Base-by-base conservation (phyloP, 2,113 vertebrate genomes). In the Vulpes vulpes region DNA sequence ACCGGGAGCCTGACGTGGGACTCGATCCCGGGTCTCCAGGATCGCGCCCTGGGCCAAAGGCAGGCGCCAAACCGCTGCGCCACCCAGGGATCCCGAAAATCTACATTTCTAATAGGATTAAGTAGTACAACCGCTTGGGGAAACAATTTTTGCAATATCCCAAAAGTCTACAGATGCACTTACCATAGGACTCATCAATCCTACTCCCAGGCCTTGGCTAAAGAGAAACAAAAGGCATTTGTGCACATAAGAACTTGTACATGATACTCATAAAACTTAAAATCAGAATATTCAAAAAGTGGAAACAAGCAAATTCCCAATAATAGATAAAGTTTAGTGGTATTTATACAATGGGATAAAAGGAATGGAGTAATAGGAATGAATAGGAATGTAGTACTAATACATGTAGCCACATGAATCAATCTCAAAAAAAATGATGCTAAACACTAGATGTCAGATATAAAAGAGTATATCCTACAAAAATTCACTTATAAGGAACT, bases 251-350 rank as follows among this genome's bases (percentile, higher is more conserved):
- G 32, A 84, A 53, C 57, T 22, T 94, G 11, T 8, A 60, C 3
- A 14, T 35, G 16, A 82, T 85, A 9, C 27, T 89, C 5, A n/a
- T 19, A 89, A 32, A 65, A 86, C 20, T 30, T n/a, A 8, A 20
- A 90, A 19, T 92, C 32, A 51, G 49, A 93, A 62, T n/a, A 74
- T 38, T 82, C 2, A 95, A 87, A 96, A 79, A 71, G 8, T 83
- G 5, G 14, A 64, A 96, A 69, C 12, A 78, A 71, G 1, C 15
- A 78, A 86, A 80, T 84, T 15, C 60, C 55, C 67, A 49, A 65
- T 0, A 88, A 71, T 59, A 94, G 78, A 71, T 17, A 94, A 43
- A 49, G 53, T 65, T 74, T 94, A 30, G 23, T 76, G 57, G 57
- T 71, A 81, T 69, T 11, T 93, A 64, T 30, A 62, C 0, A 88